Evolutionary conservation across 2,113 vertebrate species (phyloP), one percentile per base, ranked within the genome.

Genomic region (Fulica atra): DNA sequence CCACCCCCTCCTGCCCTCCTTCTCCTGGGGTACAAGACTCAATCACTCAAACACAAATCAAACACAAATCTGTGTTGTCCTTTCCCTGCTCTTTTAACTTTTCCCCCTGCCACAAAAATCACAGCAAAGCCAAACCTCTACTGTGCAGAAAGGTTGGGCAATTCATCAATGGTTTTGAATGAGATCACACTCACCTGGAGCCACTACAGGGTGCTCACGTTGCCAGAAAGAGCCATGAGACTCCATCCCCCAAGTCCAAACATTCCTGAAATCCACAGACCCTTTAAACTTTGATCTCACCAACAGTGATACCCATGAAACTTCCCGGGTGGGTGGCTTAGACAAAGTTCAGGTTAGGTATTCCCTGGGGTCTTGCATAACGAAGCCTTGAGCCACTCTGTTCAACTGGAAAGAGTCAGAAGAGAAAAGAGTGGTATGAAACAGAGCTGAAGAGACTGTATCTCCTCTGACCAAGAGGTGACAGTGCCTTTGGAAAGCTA

Each of bases 181-280:
- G 74, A 76, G 48, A 36, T 77, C 15, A 13, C 38, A 7, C 50
- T 40, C 21, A 61, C 25, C 12, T 46, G 50, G 61, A 65, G 44
- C 16, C 3, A 5, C 44, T 35, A 7, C 2, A 28, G 51, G n/a
- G 8, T 36, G 9, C n/a, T 76, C 12, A 0, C 0, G 0, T 42
- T 53, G n/a, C 28, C 59, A 54, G 28, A 42, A 64, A 38, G 42
- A 72, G 21, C 16, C 9, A 3, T 10, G 18, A 72, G 60, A 36
- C 13, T 61, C 40, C 54, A 51, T 53, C 25, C 16, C 40, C 19
- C 15, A 57, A 71, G 21, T 29, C 40, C 33, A 46, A 66, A 57
- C 23, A 42, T 1, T 19, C 26, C 19, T 79, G 53, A 24, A 76
- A 80, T 57, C 31, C 8, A 50, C 26, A 66, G 63, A 46, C 5